phyloP scores from a whole-genome alignment of 35 echinoderm and acorn worm genomes.

The Anneissia japonica region DNA sequence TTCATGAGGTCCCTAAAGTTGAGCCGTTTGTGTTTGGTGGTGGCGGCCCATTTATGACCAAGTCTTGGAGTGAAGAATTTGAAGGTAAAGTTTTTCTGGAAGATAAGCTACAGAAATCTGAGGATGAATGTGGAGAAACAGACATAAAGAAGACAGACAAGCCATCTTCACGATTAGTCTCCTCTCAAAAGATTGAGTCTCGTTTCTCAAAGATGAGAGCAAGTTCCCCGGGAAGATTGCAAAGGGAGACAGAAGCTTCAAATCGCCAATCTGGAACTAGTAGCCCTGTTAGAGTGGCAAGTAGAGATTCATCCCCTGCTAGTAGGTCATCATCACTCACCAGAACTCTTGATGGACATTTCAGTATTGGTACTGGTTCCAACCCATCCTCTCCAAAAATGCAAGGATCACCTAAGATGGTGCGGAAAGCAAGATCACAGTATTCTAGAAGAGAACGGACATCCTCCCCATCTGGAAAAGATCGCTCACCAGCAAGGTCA shows the following conservation, averaged over 20 bases:
- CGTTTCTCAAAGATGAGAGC: not conserved
- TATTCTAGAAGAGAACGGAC: constrained; percentile 67
- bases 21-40: not conserved
- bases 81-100: not conserved
- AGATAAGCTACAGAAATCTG: not conserved
- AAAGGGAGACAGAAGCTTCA: not conserved
- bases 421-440: constrained; percentile 48
- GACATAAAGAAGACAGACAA: not conserved
- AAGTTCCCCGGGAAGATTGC: not conserved
- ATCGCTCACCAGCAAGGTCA: constrained; percentile 66
- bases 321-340: not conserved
- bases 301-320: not conserved
- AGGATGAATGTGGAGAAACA: not conserved
- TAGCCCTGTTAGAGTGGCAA: not conserved
- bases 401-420: constrained; percentile 68
- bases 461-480: constrained; percentile 77
- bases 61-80: not conserved
- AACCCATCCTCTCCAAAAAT: constrained; percentile 73
- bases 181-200: not conserved
- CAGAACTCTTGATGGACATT: constrained; percentile 66
- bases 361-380: constrained; percentile 74
- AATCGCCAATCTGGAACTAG: not conserved
- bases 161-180: not conserved
- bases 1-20: not conserved
- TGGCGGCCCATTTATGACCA: not conserved